Evolutionary conservation across 2,797 vertebrate species (phyloP).

Genomic region (Otolemur crassicaudatus): DNA sequence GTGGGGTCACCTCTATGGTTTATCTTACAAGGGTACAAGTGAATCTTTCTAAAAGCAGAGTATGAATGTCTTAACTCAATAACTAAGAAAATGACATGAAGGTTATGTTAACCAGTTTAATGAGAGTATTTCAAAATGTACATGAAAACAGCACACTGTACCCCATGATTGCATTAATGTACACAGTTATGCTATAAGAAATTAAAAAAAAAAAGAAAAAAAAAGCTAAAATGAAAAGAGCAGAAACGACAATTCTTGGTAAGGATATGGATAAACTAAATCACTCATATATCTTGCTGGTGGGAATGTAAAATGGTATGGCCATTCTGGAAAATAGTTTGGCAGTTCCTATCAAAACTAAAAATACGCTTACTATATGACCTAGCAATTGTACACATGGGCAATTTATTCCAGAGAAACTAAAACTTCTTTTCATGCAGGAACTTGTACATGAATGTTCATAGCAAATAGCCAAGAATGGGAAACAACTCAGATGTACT

Average conservation of each 20-base stretch:
- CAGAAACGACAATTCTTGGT: constrained; percentile 31
- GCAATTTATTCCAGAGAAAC: constrained; percentile 63
- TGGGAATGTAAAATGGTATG: constrained; percentile 67
- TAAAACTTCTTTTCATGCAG: constrained; percentile 60
- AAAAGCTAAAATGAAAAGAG: constrained; percentile 54
- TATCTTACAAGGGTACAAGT: too few relatives aligned
- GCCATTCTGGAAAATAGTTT: constrained; percentile 48
- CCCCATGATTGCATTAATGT: too few relatives aligned
- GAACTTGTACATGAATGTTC: constrained; percentile 51
- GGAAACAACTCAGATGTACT: constrained; percentile 55
- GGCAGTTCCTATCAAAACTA: constrained; percentile 52
- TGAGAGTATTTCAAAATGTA: too few relatives aligned
- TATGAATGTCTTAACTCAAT: too few relatives aligned
- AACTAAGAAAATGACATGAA: too few relatives aligned
- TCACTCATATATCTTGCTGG: constrained; percentile 30
- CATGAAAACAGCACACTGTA: too few relatives aligned
- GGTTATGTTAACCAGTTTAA: too few relatives aligned
- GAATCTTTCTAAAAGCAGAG: too few relatives aligned
- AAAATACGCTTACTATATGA: constrained; percentile 55
- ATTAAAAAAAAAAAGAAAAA: too few relatives aligned
- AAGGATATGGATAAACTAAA: constrained; percentile 49
- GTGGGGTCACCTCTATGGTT: too few relatives aligned
- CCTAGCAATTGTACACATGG: constrained; percentile 45
- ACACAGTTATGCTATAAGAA: too few relatives aligned
- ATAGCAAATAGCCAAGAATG: constrained; percentile 41